Evolutionary conservation across 2,113 vertebrate species (phyloP), one percentile per base, ranked within the genome.

Genomic region (Aspiorhynchus laticeps): DNA sequence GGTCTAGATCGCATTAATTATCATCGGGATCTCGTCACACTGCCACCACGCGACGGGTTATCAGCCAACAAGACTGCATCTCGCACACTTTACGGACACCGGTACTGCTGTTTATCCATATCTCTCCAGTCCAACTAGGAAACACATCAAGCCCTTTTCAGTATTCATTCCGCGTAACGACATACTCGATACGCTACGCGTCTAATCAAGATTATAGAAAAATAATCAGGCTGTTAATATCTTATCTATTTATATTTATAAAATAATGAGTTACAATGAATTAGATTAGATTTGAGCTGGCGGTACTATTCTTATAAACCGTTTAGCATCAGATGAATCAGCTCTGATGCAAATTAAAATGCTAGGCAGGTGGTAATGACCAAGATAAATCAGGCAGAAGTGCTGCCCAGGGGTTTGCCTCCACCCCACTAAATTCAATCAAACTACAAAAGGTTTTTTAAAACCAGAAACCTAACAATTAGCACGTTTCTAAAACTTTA

Each of bases 321-420:
- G 76, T 33, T 87, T 86, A 86, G 78, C 65, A 85, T 77, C 43
- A 69, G 87, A 74, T 56, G 67, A 79, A 67, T 56, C 71, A 38
- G 33, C 24, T 80, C 89, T 85, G 87, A 85, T 82, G 87, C 76
- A 74, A 88, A 91, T 93, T 93, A 92, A 94, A 90, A 92, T 92
- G 90, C 85, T 51, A 92, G 88, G 89, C 91, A 79, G 65, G 86
- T 92, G 88, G 80, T 87, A 77, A 84, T 87, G 89, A 89, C 88
- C 90, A 63, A 87, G 82, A 87, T 90, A 89, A 86, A 87, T 51
- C 65, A 85, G 81, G 89, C 89, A 83, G 89, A 88, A 90, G 92
- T 88, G 36, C 46, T 87, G 88, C 85, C 81, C 88, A 93, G 92
- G 91, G 90, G 91, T 65, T 91, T 91, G 94, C 91, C 84, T 91